These are phyloP conservation scores for Rhinopithecus roxellana DNA, from an alignment of 2,113 vertebrate species.

Conservation along the genomic window DNA sequence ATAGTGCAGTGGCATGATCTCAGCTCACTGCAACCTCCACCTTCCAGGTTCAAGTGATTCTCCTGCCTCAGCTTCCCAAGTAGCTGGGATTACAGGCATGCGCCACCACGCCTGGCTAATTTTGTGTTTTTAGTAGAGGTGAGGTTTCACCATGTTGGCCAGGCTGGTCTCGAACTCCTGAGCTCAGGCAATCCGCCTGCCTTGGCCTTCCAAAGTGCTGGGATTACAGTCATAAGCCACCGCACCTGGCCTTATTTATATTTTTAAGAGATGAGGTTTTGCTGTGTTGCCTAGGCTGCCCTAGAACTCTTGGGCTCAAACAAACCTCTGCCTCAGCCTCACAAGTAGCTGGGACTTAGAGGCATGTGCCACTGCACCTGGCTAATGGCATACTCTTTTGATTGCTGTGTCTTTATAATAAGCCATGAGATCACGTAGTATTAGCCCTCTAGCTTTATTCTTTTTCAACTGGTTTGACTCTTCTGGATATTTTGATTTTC, in stretches of 20 bases:
- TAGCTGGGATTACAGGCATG: too few species aligned
- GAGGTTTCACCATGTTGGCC: too few species aligned
- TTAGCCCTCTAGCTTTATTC: background rate
- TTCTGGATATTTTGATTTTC: background rate
- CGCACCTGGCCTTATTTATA: background rate
- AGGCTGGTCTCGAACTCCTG: background rate
- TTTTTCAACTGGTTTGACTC: background rate
- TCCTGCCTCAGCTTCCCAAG: background rate
- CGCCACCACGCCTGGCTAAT: too few species aligned
- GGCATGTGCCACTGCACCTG: background rate
- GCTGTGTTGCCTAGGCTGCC: background rate
- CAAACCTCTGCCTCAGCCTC: background rate
- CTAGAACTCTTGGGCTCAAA: background rate
- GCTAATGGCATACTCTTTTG: background rate
- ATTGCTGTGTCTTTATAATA: background rate
- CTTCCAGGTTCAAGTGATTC: background rate
- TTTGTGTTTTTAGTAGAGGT: too few species aligned
- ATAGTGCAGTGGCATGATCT: background rate
- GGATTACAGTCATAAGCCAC: too few species aligned
- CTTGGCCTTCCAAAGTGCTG: background rate
- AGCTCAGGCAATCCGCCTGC: background rate
- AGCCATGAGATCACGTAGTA: background rate
- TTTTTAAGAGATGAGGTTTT: background rate
- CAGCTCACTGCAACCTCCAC: background rate
- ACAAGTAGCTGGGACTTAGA: background rate